These are phyloP conservation scores for Hydrozoanthus tunicans DNA, from an alignment of 64 coral and sea anemone species.

Conservation along the genomic window DNA sequence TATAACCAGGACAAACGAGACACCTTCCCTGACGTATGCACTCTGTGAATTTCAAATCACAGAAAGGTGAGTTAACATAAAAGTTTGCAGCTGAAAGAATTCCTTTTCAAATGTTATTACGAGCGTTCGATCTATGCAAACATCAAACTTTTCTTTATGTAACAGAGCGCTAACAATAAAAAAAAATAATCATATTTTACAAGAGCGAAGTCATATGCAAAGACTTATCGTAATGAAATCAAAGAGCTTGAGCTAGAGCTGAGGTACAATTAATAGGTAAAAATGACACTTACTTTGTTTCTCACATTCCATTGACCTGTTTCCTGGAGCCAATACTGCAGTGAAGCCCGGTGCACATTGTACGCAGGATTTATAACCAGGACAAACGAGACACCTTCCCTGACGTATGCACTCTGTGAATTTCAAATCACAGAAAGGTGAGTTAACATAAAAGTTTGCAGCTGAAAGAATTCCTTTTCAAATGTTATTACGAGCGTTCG, in stretches of 20 bases:
- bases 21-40: slow-evolving; percentile 12
- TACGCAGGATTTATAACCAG: slow-evolving; percentile 27
- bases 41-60: background rate
- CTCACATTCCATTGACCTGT: slow-evolving; percentile 26
- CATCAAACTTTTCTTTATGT: too few relatives aligned
- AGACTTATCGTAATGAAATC: too few relatives aligned
- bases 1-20: slow-evolving; percentile 20
- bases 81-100: background rate
- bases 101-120: background rate
- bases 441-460: background rate
- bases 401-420: slow-evolving; percentile 16
- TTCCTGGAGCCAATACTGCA: slow-evolving; percentile 4
- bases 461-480: background rate
- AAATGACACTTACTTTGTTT: slow-evolving; percentile 10
- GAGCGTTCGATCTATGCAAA: too few relatives aligned
- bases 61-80: background rate
- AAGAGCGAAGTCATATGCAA: too few relatives aligned
- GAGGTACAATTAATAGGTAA: background rate
- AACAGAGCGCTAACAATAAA: too few relatives aligned
- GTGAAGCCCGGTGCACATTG: background rate
- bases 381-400: slow-evolving; percentile 7
- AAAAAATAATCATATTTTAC: too few relatives aligned
- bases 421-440: background rate
- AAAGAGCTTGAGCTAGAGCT: background rate
- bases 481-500: background rate